phyloP scores from a whole-genome alignment of 2,888 invertebrate species.

The Dorcus hopei region DNA sequence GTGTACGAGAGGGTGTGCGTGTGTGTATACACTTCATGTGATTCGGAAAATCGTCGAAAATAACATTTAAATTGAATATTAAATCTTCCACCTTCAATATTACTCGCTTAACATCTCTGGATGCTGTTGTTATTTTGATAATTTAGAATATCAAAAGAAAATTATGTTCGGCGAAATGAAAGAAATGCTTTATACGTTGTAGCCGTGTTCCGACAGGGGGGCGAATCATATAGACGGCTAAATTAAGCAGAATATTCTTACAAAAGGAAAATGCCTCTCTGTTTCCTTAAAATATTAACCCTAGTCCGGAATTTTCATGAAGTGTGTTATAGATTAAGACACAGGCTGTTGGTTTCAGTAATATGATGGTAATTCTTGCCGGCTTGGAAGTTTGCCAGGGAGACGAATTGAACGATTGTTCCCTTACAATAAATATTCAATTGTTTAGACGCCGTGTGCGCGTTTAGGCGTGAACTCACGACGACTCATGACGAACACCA shows the following conservation, averaged over 20 bases:
- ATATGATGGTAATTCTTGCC: conserved; percentile 38
- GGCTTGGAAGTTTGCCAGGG: conserved; percentile 9
- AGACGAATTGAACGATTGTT: conserved; percentile 5
- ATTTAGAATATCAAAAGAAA: too few species aligned
- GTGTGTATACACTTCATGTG: too few species aligned
- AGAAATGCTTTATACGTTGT: too few species aligned
- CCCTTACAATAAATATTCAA: conserved; percentile 19
- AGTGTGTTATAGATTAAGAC: conserved; percentile 36
- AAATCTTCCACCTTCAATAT: too few species aligned
- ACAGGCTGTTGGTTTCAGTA: conserved; percentile 37
- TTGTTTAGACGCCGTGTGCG: conserved; percentile 17
- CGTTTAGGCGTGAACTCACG: conserved; percentile 10
- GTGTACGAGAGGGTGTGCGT: too few species aligned
- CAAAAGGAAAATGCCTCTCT: conserved; percentile 2
- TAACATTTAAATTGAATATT: too few species aligned
- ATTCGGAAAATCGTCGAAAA: too few species aligned
- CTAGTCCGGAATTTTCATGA: conserved; percentile 29
- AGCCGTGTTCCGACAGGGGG: not conserved
- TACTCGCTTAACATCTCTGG: too few species aligned
- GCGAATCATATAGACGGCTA: conserved; percentile 11
- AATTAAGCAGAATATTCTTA: conserved; percentile 13
- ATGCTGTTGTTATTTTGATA: too few species aligned
- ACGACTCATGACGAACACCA: not conserved
- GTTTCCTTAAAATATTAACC: conserved; percentile 29
- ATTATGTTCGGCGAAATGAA: too few species aligned